Conservation (phyloP, 2,113 vertebrate genomes). For the Chauna torquata region DNA sequence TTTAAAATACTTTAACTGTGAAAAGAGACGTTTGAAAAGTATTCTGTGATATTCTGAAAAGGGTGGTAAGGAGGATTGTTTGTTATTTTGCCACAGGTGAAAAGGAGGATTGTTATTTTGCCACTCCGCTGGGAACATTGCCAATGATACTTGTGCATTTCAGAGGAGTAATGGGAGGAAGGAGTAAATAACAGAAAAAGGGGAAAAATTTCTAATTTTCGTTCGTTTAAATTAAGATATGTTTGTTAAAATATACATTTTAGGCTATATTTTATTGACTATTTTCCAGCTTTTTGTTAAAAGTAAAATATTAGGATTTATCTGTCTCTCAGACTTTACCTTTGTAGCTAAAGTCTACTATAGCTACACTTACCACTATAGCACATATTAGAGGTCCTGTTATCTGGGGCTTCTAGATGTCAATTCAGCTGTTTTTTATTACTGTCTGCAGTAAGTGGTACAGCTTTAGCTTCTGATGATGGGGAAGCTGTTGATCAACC, state of each 20-base stretch:
- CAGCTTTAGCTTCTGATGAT: background rate
- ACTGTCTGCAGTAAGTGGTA: background rate
- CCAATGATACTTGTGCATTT: background rate
- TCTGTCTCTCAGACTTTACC: background rate
- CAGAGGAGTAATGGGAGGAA: background rate
- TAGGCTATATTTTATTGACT: background rate
- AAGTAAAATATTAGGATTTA: background rate
- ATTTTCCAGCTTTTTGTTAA: background rate
- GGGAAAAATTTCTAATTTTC: background rate
- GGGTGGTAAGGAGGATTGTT: background rate
- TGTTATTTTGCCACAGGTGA: no score
- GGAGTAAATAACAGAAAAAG: background rate
- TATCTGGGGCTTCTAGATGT: background rate
- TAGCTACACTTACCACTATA: background rate
- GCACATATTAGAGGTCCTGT: background rate
- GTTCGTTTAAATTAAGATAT: background rate
- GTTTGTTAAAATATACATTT: background rate
- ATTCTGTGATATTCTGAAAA: background rate
- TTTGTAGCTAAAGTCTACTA: no score
- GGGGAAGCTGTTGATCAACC: background rate
- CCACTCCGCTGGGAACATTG: background rate
- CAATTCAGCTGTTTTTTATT: background rate
- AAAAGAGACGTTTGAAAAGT: background rate
- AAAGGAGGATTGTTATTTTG: no score
- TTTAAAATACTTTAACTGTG: background rate